Conservation (phyloP, 2,113 vertebrate genomes). For the Columba livia region DNA sequence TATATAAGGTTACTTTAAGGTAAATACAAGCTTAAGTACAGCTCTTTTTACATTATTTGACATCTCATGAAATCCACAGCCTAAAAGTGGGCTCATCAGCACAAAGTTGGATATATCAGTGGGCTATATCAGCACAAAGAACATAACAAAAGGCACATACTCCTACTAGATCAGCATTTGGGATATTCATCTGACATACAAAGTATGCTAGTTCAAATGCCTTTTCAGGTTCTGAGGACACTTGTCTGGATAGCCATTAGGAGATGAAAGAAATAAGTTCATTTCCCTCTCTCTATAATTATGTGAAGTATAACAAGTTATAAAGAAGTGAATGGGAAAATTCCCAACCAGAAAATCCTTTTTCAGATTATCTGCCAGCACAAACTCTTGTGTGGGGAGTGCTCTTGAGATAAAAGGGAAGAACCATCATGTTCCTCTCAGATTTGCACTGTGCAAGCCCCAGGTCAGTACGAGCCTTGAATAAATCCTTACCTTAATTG, state of each 20-base stretch:
- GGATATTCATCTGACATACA: background rate
- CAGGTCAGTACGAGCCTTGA: conserved; percentile 1
- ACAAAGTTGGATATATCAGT: background rate
- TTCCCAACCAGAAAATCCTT: conserved; percentile 2
- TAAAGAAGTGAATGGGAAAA: conserved; percentile 1
- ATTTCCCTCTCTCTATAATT: background rate
- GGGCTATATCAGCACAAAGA: too few species aligned
- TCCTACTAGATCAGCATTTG: background rate
- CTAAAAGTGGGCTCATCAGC: background rate
- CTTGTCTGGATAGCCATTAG: background rate
- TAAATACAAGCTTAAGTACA: background rate
- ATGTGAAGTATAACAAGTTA: background rate
- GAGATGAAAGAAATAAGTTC: conserved; percentile 28
- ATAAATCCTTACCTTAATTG: conserved; percentile 61
- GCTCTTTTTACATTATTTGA: background rate
- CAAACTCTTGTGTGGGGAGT: background rate
- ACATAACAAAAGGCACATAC: background rate
- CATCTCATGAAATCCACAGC: background rate
- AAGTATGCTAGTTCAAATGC: background rate
- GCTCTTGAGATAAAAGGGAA: conserved; percentile 52
- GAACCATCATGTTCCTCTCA: conserved; percentile 20
- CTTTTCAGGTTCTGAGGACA: conserved; percentile 3
- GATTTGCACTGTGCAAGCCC: conserved; percentile 21
- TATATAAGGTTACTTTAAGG: background rate
- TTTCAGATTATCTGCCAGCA: background rate